Conservation (phyloP, 2,113 vertebrate genomes). For the Microtus richardsoni region DNA sequence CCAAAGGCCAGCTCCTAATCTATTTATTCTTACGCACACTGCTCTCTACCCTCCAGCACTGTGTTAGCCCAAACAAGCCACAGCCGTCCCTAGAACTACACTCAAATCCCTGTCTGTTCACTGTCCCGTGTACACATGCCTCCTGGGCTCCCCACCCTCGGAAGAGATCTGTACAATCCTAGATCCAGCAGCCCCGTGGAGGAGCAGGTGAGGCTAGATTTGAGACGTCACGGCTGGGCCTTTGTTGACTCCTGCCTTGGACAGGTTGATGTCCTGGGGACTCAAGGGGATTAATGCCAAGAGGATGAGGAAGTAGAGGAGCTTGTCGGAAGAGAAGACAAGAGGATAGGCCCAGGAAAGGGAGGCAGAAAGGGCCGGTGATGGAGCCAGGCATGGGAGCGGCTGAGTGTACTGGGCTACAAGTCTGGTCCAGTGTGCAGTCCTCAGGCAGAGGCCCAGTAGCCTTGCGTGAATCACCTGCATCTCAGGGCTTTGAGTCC, state of each 20-base stretch:
- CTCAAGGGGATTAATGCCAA: background rate
- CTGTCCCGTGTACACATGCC: background rate
- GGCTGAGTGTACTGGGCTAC: background rate
- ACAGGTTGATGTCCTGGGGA: background rate
- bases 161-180: background rate
- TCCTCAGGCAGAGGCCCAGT: too few species aligned
- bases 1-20: background rate
- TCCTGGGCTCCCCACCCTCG: background rate
- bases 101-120: background rate
- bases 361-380: background rate
- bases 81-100: background rate
- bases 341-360: background rate
- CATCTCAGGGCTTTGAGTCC: background rate
- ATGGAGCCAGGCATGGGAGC: background rate
- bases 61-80: too few species aligned
- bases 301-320: background rate
- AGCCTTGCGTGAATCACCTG: accelerated
- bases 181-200: background rate
- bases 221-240: accelerated
- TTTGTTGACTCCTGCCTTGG: too few species aligned
- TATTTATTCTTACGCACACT: background rate
- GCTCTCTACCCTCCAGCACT: background rate
- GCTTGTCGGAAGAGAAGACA: background rate
- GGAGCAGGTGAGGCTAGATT: background rate
- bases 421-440: too few species aligned